Base-by-base conservation (phyloP, 2,888 invertebrate genomes). In the Diaprepes abbreviatus region DNA sequence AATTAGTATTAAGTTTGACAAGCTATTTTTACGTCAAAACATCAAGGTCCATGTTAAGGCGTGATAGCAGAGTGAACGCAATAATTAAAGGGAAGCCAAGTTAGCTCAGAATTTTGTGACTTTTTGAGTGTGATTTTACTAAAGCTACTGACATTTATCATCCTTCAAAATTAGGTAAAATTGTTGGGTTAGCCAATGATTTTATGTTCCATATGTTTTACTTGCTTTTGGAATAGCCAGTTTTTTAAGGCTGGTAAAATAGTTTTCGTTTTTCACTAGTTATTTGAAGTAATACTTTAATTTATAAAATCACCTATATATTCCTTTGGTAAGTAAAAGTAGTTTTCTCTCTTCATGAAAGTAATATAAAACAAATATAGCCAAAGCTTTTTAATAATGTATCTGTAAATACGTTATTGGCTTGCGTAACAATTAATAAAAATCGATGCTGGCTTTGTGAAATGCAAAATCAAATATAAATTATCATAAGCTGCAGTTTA, bases 71-170 rank as follows among this genome's bases (percentile, higher is more conserved):
- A 45, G 62, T 55, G 66, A 70, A 62, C 24, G 66, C 35, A 45
- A 57, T 35, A 16, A 58, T 33, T 48, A 59, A 59, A 21, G 33
- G 58, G 40, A 59, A 57, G 58, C 50, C 40, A 33, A 67, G 12
- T 62, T 52, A 52, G 59, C 55, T 66, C 70, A 64, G 57, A 55
- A 43, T 59, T 58, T 60, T 60, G 60, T 31, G 40, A 66, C 62
- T 48, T 62, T 62, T 66, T 66, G 66, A 63, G 66, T 58, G 70
- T 66, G 66, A 63, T 28, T 19, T 66, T 62, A 57, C 52, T 50
- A 58, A 66, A 57, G 54, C 66, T 57, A 33, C 60, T 60, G 60
- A 33, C 70, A 65, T 65, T 28, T 21, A 45, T 62, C 67, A 67
- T 65, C 40, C 12, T 55, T 48, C 28, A 57, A 58, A 28, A 36